phyloP scores from a whole-genome alignment of 2,888 invertebrate genomes.

The Boloria selene region DNA sequence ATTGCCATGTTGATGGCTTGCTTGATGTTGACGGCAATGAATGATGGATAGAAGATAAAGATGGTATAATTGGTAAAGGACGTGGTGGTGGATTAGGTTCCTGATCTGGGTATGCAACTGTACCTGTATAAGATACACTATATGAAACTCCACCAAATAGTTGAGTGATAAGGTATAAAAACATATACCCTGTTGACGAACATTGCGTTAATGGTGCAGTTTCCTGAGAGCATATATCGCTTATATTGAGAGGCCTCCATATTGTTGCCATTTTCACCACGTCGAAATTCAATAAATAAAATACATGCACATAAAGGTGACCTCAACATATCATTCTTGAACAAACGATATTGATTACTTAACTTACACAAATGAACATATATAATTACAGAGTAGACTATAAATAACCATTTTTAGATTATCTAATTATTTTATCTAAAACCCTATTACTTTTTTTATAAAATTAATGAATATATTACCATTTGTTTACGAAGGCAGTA shows the following conservation, averaged over 20 bases:
- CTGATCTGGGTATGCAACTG: conserved; percentile 7
- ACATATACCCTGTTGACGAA: conserved; percentile 81
- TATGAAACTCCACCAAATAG: conserved; percentile 82
- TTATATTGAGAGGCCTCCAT: conserved; percentile 83
- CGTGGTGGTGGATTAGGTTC: background rate
- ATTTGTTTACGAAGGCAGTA: no score
- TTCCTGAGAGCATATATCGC: conserved; percentile 77
- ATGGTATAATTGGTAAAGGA: background rate
- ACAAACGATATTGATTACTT: no score
- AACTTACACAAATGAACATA: no score
- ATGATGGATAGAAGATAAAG: background rate
- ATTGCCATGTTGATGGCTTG: background rate
- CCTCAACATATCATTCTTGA: no score
- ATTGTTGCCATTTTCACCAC: conserved; percentile 37
- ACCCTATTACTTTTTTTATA: no score
- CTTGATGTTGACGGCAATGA: background rate
- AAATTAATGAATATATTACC: no score
- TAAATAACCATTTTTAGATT: no score
- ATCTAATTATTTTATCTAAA: no score
- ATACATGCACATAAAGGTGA: no score
- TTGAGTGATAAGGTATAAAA: conserved; percentile 80
- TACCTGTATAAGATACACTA: conserved; percentile 35
- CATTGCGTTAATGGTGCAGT: conserved; percentile 82
- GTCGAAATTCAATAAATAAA: no score
- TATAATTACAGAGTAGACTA: no score